Evolutionary conservation across 2,113 vertebrate genomes (phyloP).

Genomic region (Delphinapterus leucas): DNA sequence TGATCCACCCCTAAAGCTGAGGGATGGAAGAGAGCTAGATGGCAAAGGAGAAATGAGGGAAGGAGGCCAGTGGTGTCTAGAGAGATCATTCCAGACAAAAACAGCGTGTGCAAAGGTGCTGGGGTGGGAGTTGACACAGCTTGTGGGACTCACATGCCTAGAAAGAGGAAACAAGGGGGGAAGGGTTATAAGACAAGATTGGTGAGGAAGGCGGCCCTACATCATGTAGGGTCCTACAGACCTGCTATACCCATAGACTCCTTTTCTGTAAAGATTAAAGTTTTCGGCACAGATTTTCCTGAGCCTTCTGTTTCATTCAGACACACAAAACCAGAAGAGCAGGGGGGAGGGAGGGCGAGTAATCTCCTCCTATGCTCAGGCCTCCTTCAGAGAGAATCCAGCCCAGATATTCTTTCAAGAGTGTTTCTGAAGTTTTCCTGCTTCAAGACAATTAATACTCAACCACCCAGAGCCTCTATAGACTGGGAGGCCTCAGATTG

Average conservation of each 20-base stretch:
- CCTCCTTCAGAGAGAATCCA: background rate
- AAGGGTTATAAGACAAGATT: no score
- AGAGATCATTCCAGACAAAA: background rate
- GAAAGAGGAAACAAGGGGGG: background rate
- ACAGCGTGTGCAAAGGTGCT: background rate
- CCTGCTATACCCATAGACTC: background rate
- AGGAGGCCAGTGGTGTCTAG: background rate
- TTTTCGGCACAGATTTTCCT: background rate
- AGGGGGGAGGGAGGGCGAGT: accelerated
- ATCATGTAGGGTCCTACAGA: accelerated
- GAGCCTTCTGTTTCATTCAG: background rate
- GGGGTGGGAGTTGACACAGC: background rate
- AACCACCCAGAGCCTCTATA: no score
- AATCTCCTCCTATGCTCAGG: background rate
- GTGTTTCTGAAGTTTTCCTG: background rate
- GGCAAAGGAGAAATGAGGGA: background rate
- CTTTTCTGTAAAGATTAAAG: background rate
- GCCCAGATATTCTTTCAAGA: background rate
- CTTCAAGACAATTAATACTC: background rate
- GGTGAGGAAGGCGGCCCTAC: background rate
- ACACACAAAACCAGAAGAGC: background rate
- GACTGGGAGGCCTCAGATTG: accelerated
- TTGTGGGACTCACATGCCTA: accelerated
- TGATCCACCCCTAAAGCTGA: background rate
- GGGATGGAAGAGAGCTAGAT: background rate